phyloP scores from a whole-genome alignment of 2,113 vertebrate species.

The Tapirus terrestris region DNA sequence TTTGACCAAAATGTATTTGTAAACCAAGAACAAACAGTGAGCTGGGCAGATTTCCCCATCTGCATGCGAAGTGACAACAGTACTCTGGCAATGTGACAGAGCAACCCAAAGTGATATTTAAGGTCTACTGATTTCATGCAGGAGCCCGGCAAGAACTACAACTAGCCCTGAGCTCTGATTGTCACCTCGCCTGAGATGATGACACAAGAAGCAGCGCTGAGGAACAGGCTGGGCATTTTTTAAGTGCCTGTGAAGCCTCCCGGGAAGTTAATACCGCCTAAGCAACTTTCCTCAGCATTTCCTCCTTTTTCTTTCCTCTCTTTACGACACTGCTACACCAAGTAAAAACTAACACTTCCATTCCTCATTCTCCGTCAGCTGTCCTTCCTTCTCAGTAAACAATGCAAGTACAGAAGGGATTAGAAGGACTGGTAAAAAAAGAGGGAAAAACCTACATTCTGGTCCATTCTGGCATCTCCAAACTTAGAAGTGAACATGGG shows the following conservation, averaged over 20 bases:
- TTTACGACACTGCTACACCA: background rate
- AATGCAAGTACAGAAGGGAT: background rate
- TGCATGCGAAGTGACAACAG: background rate
- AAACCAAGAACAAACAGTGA: conserved; percentile 24
- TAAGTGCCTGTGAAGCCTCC: background rate
- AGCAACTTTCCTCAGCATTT: background rate
- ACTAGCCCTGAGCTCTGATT: background rate
- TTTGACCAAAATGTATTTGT: background rate
- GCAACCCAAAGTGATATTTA: background rate
- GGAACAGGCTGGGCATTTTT: background rate
- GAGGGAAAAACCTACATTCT: background rate
- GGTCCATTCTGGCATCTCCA: background rate
- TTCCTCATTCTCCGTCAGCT: background rate
- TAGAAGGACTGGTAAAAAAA: background rate
- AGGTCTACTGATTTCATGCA: background rate
- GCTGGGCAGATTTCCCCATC: background rate
- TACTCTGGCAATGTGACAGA: background rate
- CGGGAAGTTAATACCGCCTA: background rate
- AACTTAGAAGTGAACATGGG: background rate
- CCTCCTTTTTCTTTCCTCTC: background rate
- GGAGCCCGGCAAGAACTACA: background rate
- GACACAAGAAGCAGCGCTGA: background rate
- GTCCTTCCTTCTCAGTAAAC: background rate
- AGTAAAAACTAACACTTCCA: background rate
- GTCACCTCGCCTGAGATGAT: background rate